These are phyloP conservation scores for Antheraea yamamai DNA, from an alignment of 2,888 invertebrate species.

Conservation along the genomic window DNA sequence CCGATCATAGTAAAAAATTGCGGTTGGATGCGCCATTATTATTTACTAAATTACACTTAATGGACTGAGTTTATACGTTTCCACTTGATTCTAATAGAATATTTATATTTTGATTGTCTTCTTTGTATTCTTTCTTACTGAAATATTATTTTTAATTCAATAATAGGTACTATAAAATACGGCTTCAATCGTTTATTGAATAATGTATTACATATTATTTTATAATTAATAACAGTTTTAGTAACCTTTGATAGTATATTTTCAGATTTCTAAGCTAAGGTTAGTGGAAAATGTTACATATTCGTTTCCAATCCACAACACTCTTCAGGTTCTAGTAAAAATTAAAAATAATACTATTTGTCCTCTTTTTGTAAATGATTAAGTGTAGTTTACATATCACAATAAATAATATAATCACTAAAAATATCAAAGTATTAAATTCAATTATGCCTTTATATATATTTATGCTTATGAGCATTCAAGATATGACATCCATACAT, in stretches of 20 bases:
- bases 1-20: not conserved
- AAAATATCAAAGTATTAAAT: not conserved
- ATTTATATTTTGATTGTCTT: not conserved
- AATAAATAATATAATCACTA: not conserved
- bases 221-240: not conserved
- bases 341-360: no score
- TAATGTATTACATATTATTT: not conserved
- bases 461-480: not conserved
- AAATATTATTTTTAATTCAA: not conserved
- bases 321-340: no score
- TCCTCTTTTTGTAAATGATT: no score
- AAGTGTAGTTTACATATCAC: no score
- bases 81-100: not conserved
- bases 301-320: no score
- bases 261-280: no score
- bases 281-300: no score
- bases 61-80: conserved; percentile 1
- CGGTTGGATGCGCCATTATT: not conserved
- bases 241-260: no score
- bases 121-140: not conserved
- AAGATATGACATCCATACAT: no score
- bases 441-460: not conserved
- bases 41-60: not conserved
- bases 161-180: not conserved
- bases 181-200: not conserved